Conservation (phyloP, 2,888 invertebrate genomes). For the Apodemia duryi region DNA sequence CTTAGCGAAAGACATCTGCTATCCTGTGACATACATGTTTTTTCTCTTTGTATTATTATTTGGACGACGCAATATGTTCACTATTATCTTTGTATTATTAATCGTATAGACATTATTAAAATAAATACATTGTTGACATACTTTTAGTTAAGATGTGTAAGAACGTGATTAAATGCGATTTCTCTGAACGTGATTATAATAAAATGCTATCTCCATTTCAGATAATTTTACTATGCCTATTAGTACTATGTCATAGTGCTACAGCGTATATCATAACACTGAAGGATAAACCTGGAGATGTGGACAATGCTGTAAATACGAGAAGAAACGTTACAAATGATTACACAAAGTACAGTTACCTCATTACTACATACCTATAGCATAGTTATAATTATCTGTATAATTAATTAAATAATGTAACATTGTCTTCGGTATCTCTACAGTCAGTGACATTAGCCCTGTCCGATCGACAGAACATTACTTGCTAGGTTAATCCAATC, state of each 20-base stretch:
- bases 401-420: not conserved
- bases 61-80: no score
- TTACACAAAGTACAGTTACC: constrained; percentile 62
- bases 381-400: not conserved
- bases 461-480: no score
- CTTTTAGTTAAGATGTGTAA: no score
- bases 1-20: no score
- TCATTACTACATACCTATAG: constrained; percentile 67
- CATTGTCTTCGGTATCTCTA: not conserved
- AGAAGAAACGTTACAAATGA: constrained; percentile 49
- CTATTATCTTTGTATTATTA: no score
- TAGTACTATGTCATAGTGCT: constrained; percentile 31
- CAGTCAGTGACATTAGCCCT: no score
- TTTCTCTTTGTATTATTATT: no score
- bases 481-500: no score
- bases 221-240: constrained; percentile 37
- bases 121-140: no score
- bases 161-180: not conserved
- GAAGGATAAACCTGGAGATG: constrained; percentile 17
- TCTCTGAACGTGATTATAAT: constrained; percentile 2
- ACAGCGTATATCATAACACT: constrained; percentile 33
- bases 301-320: constrained; percentile 14
- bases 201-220: constrained; percentile 36
- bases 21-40: no score
- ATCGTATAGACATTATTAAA: no score